phyloP scores from a whole-genome alignment of 1,140 invertebrate species.

The Diploscapter pachys region DNA sequence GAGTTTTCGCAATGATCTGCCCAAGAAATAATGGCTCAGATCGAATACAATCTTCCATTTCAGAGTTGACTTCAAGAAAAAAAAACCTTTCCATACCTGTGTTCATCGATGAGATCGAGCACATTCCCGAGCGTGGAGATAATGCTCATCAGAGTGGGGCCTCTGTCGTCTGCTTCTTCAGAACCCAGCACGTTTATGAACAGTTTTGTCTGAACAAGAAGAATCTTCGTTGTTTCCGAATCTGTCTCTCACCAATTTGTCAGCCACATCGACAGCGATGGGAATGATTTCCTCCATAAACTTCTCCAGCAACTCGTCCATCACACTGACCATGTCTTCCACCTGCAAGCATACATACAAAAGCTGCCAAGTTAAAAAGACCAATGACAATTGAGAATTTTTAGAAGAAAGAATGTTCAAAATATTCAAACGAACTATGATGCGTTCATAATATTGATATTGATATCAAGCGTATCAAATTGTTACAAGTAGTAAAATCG shows the following conservation, averaged over 20 bases:
- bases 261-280: conserved; percentile 89
- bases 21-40: too few relatives aligned
- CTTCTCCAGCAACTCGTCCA: conserved; percentile 89
- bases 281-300: conserved; percentile 86
- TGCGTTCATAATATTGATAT: too few relatives aligned
- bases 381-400: conserved; percentile 62
- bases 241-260: conserved; percentile 70
- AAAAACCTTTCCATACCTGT: conserved; percentile 57
- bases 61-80: neutral
- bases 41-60: too few relatives aligned
- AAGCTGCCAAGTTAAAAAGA: conserved; percentile 63
- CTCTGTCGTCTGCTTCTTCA: conserved; percentile 76
- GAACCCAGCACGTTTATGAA: conserved; percentile 76
- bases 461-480: too few relatives aligned
- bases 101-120: conserved; percentile 86
- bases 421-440: too few relatives aligned
- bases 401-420: neutral
- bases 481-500: too few relatives aligned
- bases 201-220: conserved; percentile 70
- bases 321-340: conserved; percentile 89
- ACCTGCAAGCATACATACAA: conserved; percentile 78
- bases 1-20: too few relatives aligned
- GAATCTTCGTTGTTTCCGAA: conserved; percentile 15
- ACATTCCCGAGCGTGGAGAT: conserved; percentile 94
- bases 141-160: conserved; percentile 92